Percentiles rank a stretch among this genome's conserved stretches.
These are phyloP conservation scores for Eretmochelys imbricata DNA, from an alignment of 2,113 vertebrate species.

Conservation along the genomic window DNA sequence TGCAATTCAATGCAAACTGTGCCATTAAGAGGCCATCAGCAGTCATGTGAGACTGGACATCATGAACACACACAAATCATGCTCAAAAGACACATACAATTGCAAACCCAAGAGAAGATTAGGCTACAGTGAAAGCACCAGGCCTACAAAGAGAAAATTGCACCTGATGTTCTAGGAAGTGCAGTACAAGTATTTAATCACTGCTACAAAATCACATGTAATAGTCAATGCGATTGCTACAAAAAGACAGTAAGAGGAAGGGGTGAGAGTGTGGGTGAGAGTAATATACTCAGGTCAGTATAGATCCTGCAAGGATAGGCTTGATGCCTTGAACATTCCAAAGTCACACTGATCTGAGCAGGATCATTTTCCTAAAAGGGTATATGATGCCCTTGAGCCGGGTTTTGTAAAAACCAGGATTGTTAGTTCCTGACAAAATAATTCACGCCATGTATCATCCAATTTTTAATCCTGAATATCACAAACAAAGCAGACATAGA, in stretches of 20 bases:
- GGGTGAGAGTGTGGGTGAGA: background rate
- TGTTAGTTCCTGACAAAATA: too few relatives aligned
- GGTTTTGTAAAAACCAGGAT: too few relatives aligned
- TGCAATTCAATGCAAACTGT: background rate
- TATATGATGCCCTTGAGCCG: too few relatives aligned
- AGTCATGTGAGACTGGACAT: rapidly evolving
- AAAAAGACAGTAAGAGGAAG: background rate
- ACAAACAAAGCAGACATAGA: too few relatives aligned
- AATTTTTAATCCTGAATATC: too few relatives aligned
- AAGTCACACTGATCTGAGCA: too few relatives aligned
- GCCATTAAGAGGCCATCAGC: background rate
- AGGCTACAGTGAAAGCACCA: background rate
- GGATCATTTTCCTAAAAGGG: too few relatives aligned
- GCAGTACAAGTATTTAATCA: background rate
- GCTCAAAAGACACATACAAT: background rate
- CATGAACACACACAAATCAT: rapidly evolving
- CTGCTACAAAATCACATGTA: background rate
- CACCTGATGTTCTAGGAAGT: background rate
- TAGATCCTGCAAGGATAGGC: background rate
- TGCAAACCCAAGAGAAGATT: background rate
- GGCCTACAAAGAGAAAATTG: background rate
- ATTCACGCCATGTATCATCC: too few relatives aligned
- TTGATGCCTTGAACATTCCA: background rate
- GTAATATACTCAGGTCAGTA: background rate
- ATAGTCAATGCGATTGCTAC: background rate